Conservation (phyloP, 2,888 invertebrate genomes). For the Arctia plantaginis region DNA sequence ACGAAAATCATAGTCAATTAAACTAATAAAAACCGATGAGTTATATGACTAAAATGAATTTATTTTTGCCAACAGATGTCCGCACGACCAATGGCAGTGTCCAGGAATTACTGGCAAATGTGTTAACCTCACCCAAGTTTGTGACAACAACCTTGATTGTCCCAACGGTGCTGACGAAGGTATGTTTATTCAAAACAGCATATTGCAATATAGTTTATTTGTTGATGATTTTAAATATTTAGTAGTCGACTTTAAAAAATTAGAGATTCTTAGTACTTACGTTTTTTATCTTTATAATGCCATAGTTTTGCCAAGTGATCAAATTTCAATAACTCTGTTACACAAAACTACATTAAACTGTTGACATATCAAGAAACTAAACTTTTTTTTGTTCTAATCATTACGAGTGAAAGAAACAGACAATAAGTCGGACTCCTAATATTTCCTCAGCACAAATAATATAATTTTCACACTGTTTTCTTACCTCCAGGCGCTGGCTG, state of each 20-base stretch:
- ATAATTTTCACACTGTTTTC: not conserved
- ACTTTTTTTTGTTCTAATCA: not conserved
- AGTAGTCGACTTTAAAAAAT: not conserved
- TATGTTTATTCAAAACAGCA: constrained; percentile 38
- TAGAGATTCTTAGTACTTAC: not conserved
- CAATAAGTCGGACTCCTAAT: not conserved
- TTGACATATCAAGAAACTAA: not conserved
- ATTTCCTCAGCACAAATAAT: not conserved
- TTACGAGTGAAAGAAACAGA: not conserved
- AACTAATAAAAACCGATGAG: too few relatives aligned
- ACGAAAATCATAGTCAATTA: too few relatives aligned
- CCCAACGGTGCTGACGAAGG: constrained; percentile 98
- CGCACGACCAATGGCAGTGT: constrained; percentile 93
- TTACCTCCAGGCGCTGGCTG: constrained; percentile 89
- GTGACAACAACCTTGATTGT: constrained; percentile 95
- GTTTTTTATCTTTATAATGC: not conserved
- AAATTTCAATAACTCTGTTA: not conserved
- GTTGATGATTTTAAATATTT: not conserved
- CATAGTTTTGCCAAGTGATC: not conserved
- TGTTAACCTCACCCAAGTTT: constrained; percentile 94
- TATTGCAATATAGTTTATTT: not conserved
- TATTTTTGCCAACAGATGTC: constrained; percentile 84
- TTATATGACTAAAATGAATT: not conserved
- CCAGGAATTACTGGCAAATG: constrained; percentile 93
- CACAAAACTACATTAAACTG: not conserved